Percentiles rank a stretch among this genome's conserved stretches.
Conservation (phyloP, 2,888 invertebrate genomes). For the Agrotis segetum region DNA sequence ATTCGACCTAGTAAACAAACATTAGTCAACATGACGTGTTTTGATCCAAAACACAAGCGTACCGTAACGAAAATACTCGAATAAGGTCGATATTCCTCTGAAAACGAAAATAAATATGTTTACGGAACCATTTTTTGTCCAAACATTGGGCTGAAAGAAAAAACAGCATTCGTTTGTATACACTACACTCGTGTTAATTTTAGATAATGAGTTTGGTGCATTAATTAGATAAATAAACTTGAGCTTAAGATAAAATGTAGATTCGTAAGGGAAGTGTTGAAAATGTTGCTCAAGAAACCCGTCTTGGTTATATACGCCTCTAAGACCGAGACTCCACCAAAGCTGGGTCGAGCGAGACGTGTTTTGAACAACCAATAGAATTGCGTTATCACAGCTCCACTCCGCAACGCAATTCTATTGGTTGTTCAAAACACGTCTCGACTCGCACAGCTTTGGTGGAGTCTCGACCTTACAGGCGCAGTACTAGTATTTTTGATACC, state of each 20-base stretch:
- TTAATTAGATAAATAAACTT: constrained; percentile 54
- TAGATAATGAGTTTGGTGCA: constrained; percentile 55
- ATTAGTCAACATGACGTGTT: not conserved
- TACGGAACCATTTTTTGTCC: constrained; percentile 46
- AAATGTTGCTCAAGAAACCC: constrained; percentile 17
- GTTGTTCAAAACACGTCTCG: too few relatives aligned
- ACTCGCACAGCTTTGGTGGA: too few relatives aligned
- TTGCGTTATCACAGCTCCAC: too few relatives aligned
- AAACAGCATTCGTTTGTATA: constrained; percentile 48
- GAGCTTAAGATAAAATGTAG: not conserved
- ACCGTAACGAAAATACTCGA: constrained; percentile 39
- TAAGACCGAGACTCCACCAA: too few relatives aligned
- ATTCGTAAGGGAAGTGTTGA: constrained; percentile 17
- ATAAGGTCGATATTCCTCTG: not conserved
- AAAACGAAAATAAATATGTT: constrained; percentile 53
- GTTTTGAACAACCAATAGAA: too few relatives aligned
- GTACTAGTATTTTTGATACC: not conserved
- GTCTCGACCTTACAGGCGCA: too few relatives aligned
- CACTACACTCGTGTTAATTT: constrained; percentile 38
- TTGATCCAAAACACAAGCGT: constrained; percentile 24
- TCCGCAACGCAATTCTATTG: too few relatives aligned
- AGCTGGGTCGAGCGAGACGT: too few relatives aligned
- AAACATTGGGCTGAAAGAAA: constrained; percentile 52
- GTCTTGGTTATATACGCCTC: not conserved
- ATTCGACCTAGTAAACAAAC: not conserved